A percentile compares a stretch with the other conserved stretches of the same genome.
These are phyloP conservation scores for Panulirus ornatus DNA, from an alignment of 1,140 invertebrate genomes.

Conservation along the genomic window DNA sequence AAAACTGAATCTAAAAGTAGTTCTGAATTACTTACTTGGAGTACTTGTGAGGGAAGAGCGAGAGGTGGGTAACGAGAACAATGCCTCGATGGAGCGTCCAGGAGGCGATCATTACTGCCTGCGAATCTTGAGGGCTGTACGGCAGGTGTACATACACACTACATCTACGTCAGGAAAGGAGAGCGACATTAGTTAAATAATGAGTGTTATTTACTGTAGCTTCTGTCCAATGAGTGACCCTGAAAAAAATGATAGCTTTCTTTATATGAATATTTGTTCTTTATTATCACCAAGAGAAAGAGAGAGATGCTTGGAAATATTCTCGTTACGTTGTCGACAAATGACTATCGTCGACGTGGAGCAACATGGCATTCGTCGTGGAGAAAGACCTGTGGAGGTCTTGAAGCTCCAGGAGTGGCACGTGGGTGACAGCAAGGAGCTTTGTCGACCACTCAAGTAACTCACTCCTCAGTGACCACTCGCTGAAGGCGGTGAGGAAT, in stretches of 20 bases:
- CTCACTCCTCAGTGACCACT: not conserved
- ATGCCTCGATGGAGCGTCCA: not conserved
- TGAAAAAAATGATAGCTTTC: no score
- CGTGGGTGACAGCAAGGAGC: not conserved
- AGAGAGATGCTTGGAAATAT: no score
- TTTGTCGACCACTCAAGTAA: not conserved
- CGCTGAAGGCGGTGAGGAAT: not conserved
- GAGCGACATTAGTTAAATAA: no score
- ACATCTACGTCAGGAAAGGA: no score
- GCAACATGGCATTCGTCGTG: slow-evolving; percentile 26
- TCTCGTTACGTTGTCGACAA: no score
- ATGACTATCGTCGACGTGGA: no score
- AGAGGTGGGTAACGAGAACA: no score
- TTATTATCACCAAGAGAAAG: no score
- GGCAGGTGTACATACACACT: not conserved
- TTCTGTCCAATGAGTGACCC: no score
- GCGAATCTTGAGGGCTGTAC: not conserved
- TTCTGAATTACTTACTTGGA: slow-evolving; percentile 24
- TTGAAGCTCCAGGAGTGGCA: not conserved
- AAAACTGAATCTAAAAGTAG: no score
- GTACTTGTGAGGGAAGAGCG: slow-evolving; percentile 21
- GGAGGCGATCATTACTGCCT: not conserved
- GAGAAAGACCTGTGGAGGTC: slow-evolving; percentile 13
- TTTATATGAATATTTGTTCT: no score
- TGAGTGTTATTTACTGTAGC: no score